Evolutionary conservation across 2,888 invertebrate genomes (phyloP), one percentile per base, ranked within the genome.

Genomic region (Ornithoptera priamus): DNA sequence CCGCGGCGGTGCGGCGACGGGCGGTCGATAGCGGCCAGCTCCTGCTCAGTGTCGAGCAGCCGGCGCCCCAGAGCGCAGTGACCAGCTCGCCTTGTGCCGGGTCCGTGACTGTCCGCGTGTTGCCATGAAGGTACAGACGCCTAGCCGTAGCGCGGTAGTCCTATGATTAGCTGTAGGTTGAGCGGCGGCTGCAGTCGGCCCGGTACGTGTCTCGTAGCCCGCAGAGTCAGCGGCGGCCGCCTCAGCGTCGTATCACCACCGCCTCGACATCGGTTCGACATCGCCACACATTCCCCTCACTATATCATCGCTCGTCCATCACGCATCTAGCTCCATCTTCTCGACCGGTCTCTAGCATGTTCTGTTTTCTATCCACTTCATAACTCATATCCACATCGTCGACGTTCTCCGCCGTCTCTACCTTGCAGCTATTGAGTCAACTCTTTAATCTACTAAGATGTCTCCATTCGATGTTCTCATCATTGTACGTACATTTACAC

Each of bases 101-200:
- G 75, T 74, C 74, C 75, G 74, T 71, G 72, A 71, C 75, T 73
- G 71, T 72, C 80, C 82, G 82, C 74, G 82, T 84, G 89, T 91
- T 89, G 90, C 90, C 83, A 92, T 92, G 92, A 89, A 92, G 92
- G 92, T 92, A 92, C 79, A 84, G 83, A 81, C 80, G 78, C 81
- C 84, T 81, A 79, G 80, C 82, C 81, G 81, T 89, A 90, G 88
- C 82, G 87, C 85, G 84, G 79, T 90, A 89, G 87, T 84, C 83
- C 82, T 86, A 85, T 84, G 85, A 80, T 80, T 89, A 87, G 89
- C 85, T 81, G 85, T 89, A 88, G 84, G 87, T 87, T 30, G 30
- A 85, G 85, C 84, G 82, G 81, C 81, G 84, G 80, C 82, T 75
- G 78, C 78, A 80, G 78, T 76, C 84, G 66, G 62, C 66, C 82